Percentiles rank a stretch among this genome's conserved stretches.
Evolutionary conservation across 2,113 vertebrate genomes (phyloP).

Genomic region (Rattus norvegicus): GRCr8 NC_086037.1:50181501-50182000

Average conservation of each 20-base stretch:
- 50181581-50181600: background rate
- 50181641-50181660: background rate
- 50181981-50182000: conserved; percentile 83
- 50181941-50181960: conserved; percentile 87
- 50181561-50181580: background rate
- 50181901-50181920: conserved; percentile 83
- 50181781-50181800: background rate
- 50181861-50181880: background rate
- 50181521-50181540: conserved; percentile 41
- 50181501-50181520: background rate
- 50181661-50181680: background rate
- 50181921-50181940: conserved; percentile 81
- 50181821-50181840: background rate
- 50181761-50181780: background rate
- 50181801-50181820: background rate
- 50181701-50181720: background rate
- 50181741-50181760: background rate
- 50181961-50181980: conserved; percentile 84
- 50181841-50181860: background rate
- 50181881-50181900: conserved; percentile 85
- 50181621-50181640: background rate
- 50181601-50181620: background rate
- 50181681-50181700: background rate
- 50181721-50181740: background rate
- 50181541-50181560: background rate